Base-by-base conservation (phyloP, 1,140 invertebrate species). In the Cyrtorhinus lividipennis region DNA sequence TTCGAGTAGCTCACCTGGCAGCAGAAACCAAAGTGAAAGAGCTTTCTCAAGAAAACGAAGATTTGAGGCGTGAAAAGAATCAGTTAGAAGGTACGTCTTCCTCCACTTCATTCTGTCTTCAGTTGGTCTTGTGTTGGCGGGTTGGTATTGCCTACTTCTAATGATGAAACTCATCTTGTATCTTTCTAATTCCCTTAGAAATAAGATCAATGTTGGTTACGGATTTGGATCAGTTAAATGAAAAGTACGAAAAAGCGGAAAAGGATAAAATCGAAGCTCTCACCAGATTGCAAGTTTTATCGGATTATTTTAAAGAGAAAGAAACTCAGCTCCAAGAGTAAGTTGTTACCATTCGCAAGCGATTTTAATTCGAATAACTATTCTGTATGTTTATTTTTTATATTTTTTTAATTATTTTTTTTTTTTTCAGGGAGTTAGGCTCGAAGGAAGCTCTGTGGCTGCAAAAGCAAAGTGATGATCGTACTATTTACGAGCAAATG, bases 231-330 rank as follows among this genome's bases (percentile, higher is more conserved):
- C 73, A 74, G 27, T 72, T 85, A 2, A 79, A 77, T 45, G 78
- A 83, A 64, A 81, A 84, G 66, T 84, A 84, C 63, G 82, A 83
- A 70, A 77, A 81, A 61, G 82, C 83, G 1, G 85, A 87, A 67
- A 84, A 85, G 67, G 86, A 88, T 65, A 87, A 87, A 66, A 76
- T 84, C 18, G 88, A 92, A 71, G 85, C 87, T 0, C 79, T 85
- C 68, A 92, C 88, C 0, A 82, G 87, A 68, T 77, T 94, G 0
- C 84, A 90, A 72, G 90, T 93, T 3, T 74, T 94, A 27, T 85
- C 86, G 0, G 86, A 85, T 69, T 92, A 92, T 71, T 94, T 94
- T 74, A 86, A 91, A 70, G 88, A 92, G 66, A 87, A 89, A 70
- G 90, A 94, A 75, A 78, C 82, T 20, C 84, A 92, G 72, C 74